Conservation (phyloP, 2,113 vertebrate species). For the Ctenomys sociabilis region DNA sequence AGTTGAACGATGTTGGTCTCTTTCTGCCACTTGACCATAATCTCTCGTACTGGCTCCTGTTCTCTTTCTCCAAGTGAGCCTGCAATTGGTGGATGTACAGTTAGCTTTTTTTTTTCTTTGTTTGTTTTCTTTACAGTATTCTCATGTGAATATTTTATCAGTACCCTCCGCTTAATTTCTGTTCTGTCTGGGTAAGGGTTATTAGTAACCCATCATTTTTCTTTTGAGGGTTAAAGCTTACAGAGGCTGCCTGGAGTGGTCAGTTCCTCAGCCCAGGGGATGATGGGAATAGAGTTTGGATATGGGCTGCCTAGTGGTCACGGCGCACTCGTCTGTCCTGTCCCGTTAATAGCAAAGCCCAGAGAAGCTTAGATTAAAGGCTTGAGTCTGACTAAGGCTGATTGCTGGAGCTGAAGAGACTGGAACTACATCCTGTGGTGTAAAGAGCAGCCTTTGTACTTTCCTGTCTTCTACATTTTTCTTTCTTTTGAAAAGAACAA, state of each 20-base stretch:
- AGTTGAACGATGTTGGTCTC: slow-evolving; percentile 16
- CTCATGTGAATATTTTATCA: slow-evolving; percentile 81
- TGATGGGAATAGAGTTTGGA: neutral
- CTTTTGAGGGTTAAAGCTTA: slow-evolving; percentile 78
- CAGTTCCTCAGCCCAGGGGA: slow-evolving; percentile 20
- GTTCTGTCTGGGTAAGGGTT: slow-evolving; percentile 82
- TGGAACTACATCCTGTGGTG: neutral
- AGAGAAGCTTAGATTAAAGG: neutral
- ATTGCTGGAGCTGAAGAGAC: neutral
- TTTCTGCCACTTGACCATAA: neutral
- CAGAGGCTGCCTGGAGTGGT: slow-evolving; percentile 78
- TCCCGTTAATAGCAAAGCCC: neutral
- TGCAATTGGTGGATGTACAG: slow-evolving; percentile 78
- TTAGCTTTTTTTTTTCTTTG: slow-evolving; percentile 78
- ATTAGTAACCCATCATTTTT: slow-evolving; percentile 85
- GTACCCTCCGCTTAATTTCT: slow-evolving; percentile 81
- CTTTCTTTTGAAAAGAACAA: slow-evolving; percentile 35
- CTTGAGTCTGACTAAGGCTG: neutral
- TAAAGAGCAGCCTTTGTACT: neutral
- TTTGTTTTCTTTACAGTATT: slow-evolving; percentile 80
- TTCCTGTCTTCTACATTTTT: neutral
- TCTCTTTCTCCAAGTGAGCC: slow-evolving; percentile 67
- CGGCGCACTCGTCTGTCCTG: neutral
- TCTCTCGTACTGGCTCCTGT: slow-evolving; percentile 54
- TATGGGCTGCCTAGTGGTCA: neutral